Conservation (phyloP, 2,888 invertebrate genomes). For the Nemoura dubitans region DNA sequence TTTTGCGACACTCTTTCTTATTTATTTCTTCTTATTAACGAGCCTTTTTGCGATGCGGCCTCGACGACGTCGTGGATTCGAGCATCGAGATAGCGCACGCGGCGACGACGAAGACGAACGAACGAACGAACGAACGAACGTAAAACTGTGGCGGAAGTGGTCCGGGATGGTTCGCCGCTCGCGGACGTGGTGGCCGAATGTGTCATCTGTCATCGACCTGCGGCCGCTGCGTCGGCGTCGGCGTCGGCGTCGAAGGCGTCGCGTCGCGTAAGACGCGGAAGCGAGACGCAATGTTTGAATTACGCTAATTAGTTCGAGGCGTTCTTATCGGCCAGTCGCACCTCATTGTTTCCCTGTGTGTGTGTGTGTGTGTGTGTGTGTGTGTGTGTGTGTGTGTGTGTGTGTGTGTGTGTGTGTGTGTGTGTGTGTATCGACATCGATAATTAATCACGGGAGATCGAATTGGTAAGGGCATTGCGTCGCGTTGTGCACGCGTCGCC, state of each 20-base stretch:
- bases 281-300: not conserved
- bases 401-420: no score
- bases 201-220: conserved; percentile 1
- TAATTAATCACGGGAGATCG: not conserved
- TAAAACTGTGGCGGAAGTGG: not conserved
- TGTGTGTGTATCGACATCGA: not conserved
- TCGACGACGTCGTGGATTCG: not conserved
- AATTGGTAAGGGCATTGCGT: no score
- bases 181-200: not conserved
- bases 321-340: not conserved
- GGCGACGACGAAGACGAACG: no score
- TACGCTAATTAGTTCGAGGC: not conserved
- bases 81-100: not conserved
- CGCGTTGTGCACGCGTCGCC: not conserved
- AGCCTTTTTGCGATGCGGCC: not conserved
- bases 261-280: not conserved
- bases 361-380: no score
- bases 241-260: no score
- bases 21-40: not conserved
- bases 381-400: no score
- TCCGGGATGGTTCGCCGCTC: not conserved
- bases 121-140: no score
- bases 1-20: not conserved
- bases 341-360: not conserved
- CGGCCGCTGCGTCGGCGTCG: no score